These are phyloP conservation scores for Rhinolophus sinicus DNA, from an alignment of 2,113 vertebrate species.

Conservation along the genomic window DNA sequence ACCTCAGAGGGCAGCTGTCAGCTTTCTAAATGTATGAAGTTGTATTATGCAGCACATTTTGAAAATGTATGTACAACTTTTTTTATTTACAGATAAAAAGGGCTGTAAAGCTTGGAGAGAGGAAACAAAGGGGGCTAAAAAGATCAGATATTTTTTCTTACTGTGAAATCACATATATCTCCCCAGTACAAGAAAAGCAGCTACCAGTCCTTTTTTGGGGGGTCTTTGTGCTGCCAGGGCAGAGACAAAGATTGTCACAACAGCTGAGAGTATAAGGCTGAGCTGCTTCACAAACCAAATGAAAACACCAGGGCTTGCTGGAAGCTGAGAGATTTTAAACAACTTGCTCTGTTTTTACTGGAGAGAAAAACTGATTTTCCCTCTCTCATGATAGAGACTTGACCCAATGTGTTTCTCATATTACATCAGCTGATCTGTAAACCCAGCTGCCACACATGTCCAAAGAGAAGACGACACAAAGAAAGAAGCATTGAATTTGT, in stretches of 20 bases:
- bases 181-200: conserved; percentile 72
- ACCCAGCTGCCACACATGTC: not conserved
- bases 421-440: not conserved
- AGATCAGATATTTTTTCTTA: conserved; percentile 76
- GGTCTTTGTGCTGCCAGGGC: conserved; percentile 65
- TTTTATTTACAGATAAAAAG: conserved; percentile 86
- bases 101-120: conserved; percentile 78
- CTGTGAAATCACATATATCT: conserved; percentile 76
- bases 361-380: conserved; percentile 27
- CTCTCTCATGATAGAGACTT: not conserved
- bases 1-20: conserved; percentile 87
- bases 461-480: not conserved
- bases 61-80: conserved; percentile 71
- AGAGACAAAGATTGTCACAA: conserved; percentile 78
- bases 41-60: conserved; percentile 85
- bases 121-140: conserved; percentile 80
- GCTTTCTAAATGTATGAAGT: conserved; percentile 84
- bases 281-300: conserved; percentile 64
- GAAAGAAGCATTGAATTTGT: not conserved
- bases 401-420: not conserved
- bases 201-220: conserved; percentile 46
- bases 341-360: conserved; percentile 1
- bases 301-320: conserved; percentile 43
- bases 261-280: conserved; percentile 41
- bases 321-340: conserved; percentile 50